phyloP scores from a whole-genome alignment of 2,888 invertebrate genomes.

The Carcina quercana region DNA sequence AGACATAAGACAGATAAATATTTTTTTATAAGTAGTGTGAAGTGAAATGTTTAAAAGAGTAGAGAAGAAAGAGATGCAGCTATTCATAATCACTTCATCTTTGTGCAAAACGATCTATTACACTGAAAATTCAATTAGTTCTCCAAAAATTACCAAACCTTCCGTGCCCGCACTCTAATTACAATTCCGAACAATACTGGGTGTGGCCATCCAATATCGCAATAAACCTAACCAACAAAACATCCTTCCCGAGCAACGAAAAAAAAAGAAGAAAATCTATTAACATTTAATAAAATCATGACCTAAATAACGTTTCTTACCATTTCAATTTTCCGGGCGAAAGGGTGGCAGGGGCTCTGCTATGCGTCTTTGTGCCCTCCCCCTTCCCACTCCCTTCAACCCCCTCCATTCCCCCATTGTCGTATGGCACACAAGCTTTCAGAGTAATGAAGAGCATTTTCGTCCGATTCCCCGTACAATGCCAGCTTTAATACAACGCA shows the following conservation, averaged over 20 bases:
- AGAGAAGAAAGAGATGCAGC: too few species aligned
- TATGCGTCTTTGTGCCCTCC: constrained; percentile 56
- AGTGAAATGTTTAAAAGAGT: too few species aligned
- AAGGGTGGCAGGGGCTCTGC: constrained; percentile 59
- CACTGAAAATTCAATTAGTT: too few species aligned
- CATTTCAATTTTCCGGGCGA: constrained; percentile 72
- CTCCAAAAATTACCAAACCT: too few species aligned
- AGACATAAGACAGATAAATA: too few species aligned
- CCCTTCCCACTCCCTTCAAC: constrained; percentile 19
- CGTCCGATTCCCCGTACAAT: constrained; percentile 72
- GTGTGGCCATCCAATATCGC: too few species aligned
- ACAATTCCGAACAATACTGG: too few species aligned
- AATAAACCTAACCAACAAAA: constrained; percentile 22
- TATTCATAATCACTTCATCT: too few species aligned
- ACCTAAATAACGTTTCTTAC: constrained; percentile 71
- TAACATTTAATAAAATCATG: constrained; percentile 72
- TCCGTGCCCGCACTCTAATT: too few species aligned
- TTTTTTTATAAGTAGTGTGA: too few species aligned
- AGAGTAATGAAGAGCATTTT: constrained; percentile 76
- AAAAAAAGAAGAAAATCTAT: constrained; percentile 40
- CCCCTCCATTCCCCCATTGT: constrained; percentile 56
- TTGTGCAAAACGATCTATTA: too few species aligned
- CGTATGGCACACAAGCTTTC: constrained; percentile 73
- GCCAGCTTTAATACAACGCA: constrained; percentile 67
- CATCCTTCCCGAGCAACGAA: constrained; percentile 18